Evolutionary conservation across 1,140 invertebrate species (phyloP), one percentile per base, ranked within the genome.

Genomic region (Plutomurus gul): DNA sequence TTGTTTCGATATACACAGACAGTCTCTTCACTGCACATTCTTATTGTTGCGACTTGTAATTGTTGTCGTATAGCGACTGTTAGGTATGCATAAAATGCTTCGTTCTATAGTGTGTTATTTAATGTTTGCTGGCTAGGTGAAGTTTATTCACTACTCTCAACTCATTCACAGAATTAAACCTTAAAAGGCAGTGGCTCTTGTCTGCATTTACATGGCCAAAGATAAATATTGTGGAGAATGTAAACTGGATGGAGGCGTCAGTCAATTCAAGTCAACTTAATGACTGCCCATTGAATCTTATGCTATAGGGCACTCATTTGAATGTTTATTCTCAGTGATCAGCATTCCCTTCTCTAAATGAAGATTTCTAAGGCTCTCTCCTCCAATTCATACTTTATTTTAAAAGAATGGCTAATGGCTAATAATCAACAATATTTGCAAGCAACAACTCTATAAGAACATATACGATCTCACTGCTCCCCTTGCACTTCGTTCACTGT

Each of bases 171-270:
- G n/a, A n/a, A n/a, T n/a, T n/a, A n/a, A n/a, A n/a, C n/a, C n/a
- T n/a, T n/a, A n/a, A n/a, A n/a, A n/a, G n/a, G n/a, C n/a, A n/a
- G n/a, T n/a, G n/a, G n/a, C 56, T 11, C 30, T 65, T 56, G 51
- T 65, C 56, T 65, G 27, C 56, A 65, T 30, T 65, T 65, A 65
- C 56, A 65, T 65, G 56, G 56, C 27, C 56, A 33, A 33, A 65
- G 25, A 65, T 65, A 65, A 65, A 65, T 16, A 65, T 65, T 65
- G 56, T 27, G 56, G 56, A 65, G 56, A 65, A 65, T 65, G 56
- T 65, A 65, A 65, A 65, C 56, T 65, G 30, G 51, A 60, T 30
- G 51, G 18, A 65, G 56, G 25, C 56, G 51, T 33, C 51, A 60
- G 25, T 33, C 25, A 27, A 25, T 60, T 27, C 51, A 27, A 7